Percentiles rank a stretch among this genome's conserved stretches.
Conservation (phyloP, 2,113 vertebrate genomes). For the rabbit (Oryctolagus cuniculus) region DNA sequence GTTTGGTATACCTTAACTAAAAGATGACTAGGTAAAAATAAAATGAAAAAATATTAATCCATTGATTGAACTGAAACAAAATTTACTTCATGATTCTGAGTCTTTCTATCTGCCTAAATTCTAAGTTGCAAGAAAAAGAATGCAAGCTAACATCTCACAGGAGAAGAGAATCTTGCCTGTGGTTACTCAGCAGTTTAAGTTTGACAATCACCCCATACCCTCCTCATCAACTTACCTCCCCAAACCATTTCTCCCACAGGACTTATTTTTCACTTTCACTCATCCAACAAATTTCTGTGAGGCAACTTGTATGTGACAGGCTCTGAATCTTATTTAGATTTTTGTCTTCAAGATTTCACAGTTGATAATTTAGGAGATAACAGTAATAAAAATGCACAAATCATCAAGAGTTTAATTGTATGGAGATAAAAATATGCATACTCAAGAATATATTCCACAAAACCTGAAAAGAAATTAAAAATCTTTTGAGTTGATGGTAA, state of each 20-base stretch:
- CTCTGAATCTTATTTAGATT: not conserved
- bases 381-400: not conserved
- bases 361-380: not conserved
- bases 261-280: constrained; percentile 17
- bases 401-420: not conserved
- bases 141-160: not conserved
- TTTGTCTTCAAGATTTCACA: constrained; percentile 8
- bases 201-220: not conserved
- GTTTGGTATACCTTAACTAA: too few relatives aligned
- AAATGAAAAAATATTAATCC: not conserved
- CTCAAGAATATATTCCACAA: not conserved
- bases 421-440: not conserved
- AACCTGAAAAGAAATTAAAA: not conserved
- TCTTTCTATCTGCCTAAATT: constrained; percentile 21
- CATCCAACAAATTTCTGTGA: constrained; percentile 13
- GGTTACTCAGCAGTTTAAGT: not conserved
- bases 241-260: not conserved
- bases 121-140: not conserved
- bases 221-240: not conserved
- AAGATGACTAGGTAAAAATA: too few relatives aligned
- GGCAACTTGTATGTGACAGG: not conserved
- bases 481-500: constrained; percentile 22
- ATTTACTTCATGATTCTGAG: not conserved
- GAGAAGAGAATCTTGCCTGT: not conserved
- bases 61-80: not conserved